phyloP scores from a whole-genome alignment of 2,888 invertebrate species.

The Dryadula phaetusa region DNA sequence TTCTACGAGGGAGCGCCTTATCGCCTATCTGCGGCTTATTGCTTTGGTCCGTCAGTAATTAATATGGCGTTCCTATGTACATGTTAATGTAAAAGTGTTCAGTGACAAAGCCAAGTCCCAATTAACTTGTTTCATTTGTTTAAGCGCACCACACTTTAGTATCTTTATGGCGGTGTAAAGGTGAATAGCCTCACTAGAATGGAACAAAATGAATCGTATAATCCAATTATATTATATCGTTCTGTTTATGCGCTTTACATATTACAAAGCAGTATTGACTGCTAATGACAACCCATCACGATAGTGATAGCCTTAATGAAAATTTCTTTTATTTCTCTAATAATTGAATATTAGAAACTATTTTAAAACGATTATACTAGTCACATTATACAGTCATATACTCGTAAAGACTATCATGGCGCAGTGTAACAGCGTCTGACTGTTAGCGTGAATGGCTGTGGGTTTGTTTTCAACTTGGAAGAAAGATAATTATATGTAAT shows the following conservation, averaged over 20 bases:
- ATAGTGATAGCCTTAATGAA: not conserved
- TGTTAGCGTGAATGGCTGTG: too few species aligned
- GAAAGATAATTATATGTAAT: too few species aligned
- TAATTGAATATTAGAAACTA: not conserved
- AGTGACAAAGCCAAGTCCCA: constrained; percentile 38
- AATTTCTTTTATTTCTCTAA: not conserved
- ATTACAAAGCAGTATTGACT: not conserved
- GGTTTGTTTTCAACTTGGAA: too few species aligned
- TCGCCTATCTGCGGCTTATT: constrained; percentile 76
- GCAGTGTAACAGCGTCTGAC: too few species aligned
- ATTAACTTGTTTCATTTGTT: constrained; percentile 38
- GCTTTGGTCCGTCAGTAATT: constrained; percentile 66
- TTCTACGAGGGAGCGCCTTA: constrained; percentile 71
- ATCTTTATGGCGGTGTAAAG: not conserved
- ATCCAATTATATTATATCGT: not conserved
- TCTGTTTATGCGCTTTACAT: not conserved
- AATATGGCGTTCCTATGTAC: constrained; percentile 60
- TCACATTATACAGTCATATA: too few species aligned
- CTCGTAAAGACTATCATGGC: too few species aligned
- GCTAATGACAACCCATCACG: not conserved
- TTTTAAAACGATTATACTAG: too few species aligned
- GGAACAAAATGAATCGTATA: constrained; percentile 8
- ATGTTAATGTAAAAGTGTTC: constrained; percentile 33
- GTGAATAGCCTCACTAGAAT: not conserved
- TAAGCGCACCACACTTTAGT: constrained; percentile 16